A percentile compares a stretch with the other conserved stretches of the same genome.
Evolutionary conservation across 2,113 vertebrate genomes (phyloP).

Genomic region (pig (Sus scrofa)): DNA sequence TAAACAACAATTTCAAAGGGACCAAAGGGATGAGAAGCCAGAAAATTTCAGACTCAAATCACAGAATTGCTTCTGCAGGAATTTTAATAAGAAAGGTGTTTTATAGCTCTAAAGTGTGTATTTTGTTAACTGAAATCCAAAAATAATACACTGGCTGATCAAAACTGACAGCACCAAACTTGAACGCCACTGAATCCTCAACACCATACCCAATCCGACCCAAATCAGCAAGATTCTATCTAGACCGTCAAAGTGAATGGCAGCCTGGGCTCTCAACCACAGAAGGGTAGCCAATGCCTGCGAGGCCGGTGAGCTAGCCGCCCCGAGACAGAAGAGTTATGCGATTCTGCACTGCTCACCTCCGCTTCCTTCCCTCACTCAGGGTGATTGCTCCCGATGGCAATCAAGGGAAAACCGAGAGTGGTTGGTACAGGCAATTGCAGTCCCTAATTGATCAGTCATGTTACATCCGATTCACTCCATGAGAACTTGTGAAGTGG

Average conservation of each 20-base stretch:
- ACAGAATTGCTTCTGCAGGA: constrained; percentile 49
- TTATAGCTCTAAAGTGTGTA: constrained; percentile 43
- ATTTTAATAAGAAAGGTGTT: constrained; percentile 56
- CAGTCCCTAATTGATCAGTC: neutral
- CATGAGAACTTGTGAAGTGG: neutral
- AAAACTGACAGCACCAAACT: constrained; percentile 62
- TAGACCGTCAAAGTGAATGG: neutral
- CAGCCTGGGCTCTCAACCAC: neutral
- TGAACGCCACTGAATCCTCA: constrained; percentile 41
- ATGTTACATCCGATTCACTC: neutral
- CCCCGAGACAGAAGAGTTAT: neutral
- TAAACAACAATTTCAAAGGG: constrained; percentile 73
- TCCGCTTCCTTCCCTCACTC: neutral
- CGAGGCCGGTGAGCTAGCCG: neutral
- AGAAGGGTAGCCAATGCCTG: neutral
- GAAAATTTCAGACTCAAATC: constrained; percentile 43
- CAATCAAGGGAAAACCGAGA: neutral
- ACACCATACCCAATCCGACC: neutral
- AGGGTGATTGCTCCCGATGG: neutral
- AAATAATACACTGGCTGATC: constrained; percentile 65
- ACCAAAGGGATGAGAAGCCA: constrained; percentile 38
- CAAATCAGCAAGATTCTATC: constrained; percentile 39
- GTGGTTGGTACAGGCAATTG: neutral
- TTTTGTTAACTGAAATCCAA: constrained; percentile 60
- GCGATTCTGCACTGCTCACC: neutral